These are phyloP conservation scores for Sebastolobus altivelis DNA, from an alignment of 2,797 vertebrate genomes.

Conservation along the genomic window DNA sequence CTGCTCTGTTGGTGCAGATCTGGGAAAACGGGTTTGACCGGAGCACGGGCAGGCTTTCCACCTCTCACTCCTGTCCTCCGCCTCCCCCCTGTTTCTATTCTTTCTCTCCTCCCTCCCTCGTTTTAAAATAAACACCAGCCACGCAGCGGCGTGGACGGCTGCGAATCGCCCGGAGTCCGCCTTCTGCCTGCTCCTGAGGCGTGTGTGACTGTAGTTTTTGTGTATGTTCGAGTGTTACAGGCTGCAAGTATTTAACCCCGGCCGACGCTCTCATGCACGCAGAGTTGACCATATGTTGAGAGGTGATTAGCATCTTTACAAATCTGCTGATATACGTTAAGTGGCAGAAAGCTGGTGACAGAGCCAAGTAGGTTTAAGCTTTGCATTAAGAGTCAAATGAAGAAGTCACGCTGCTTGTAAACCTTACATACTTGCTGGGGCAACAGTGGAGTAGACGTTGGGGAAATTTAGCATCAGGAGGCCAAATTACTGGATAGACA, in stretches of 20 bases:
- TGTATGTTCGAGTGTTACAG: background rate
- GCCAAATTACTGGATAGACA: background rate
- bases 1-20: background rate
- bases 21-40: slow-evolving; percentile 55
- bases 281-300: slow-evolving; percentile 4
- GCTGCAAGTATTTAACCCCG: slow-evolving; percentile 26
- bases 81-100: slow-evolving; percentile 49
- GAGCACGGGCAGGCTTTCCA: slow-evolving; percentile 19
- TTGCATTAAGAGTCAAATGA: slow-evolving; percentile 13
- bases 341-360: background rate
- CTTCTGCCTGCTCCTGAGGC: background rate
- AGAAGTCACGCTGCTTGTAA: slow-evolving; percentile 1
- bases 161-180: background rate
- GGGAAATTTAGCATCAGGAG: background rate
- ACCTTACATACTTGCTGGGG: background rate
- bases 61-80: slow-evolving; percentile 31
- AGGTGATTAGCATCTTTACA: slow-evolving; percentile 37
- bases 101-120: slow-evolving; percentile 30
- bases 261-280: background rate
- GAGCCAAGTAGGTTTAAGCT: slow-evolving; percentile 25
- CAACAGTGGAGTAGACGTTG: too few species aligned
- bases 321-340: slow-evolving; percentile 24
- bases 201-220: background rate
- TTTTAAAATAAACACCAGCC: slow-evolving; percentile 30
- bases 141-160: background rate